These are phyloP conservation scores for Scaptomyza hsui DNA, from an alignment of 1,140 invertebrate genomes.

Conservation along the genomic window DNA sequence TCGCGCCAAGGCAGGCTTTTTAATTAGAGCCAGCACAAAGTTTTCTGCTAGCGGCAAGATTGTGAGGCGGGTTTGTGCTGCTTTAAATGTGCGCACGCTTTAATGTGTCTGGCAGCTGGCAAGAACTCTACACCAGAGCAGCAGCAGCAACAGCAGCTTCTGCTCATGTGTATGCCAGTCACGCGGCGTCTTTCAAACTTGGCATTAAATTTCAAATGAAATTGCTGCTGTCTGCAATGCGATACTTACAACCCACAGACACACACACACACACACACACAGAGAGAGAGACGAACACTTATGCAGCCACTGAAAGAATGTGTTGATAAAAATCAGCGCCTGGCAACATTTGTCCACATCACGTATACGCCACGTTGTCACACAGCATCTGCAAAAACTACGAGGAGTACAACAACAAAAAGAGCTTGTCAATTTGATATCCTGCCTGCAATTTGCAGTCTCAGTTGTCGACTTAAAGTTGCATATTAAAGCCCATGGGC, in stretches of 20 bases:
- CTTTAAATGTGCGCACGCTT: slow-evolving; percentile 35
- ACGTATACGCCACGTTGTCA: slow-evolving; percentile 68
- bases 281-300: neutral
- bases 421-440: slow-evolving; percentile 66
- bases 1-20: slow-evolving; percentile 50
- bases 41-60: neutral
- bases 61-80: neutral
- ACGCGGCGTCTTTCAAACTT: slow-evolving; percentile 73
- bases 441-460: slow-evolving; percentile 9
- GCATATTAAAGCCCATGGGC: slow-evolving; percentile 35
- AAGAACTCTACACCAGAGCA: neutral
- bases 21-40: slow-evolving; percentile 60
- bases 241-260: slow-evolving; percentile 46
- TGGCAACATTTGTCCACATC: slow-evolving; percentile 70
- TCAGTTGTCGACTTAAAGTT: slow-evolving; percentile 35
- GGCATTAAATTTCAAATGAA: slow-evolving; percentile 81
- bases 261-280: slow-evolving; percentile 5
- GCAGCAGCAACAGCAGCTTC: neutral
- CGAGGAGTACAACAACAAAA: slow-evolving; percentile 4
- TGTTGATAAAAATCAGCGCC: slow-evolving; percentile 64
- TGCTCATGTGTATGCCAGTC: slow-evolving; percentile 58
- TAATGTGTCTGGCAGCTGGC: slow-evolving; percentile 40
- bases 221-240: slow-evolving; percentile 79
- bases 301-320: neutral
- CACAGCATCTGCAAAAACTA: slow-evolving; percentile 24